Base-by-base conservation (phyloP, 2,888 invertebrate species). In the Atethmia centrago region DNA sequence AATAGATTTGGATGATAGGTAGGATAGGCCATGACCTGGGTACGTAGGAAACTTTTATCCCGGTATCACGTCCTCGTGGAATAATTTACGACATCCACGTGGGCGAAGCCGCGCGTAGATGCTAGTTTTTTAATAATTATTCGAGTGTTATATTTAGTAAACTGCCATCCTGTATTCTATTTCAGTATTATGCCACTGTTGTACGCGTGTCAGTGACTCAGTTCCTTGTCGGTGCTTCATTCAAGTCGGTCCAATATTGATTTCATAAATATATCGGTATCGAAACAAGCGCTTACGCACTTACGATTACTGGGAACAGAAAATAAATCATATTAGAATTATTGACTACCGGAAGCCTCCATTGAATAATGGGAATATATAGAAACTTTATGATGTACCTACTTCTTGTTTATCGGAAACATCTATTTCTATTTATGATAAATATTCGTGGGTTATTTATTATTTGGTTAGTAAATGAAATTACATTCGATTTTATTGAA, bases 151-250 rank as follows among this genome's bases (percentile, higher is more conserved):
- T 58, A 73, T 58, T 74, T 71, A 58, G 69, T 64, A 36, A 36
- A 36, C 36, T 36, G 36, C 36, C 36, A 36, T 36, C 31, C 71
- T 69, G 82, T 82, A 47, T 68, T 88, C 87, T 89, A 90, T 87
- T 88, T 89, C 47, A 51, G 83, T 78, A 63, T 74, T 71, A 77
- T 77, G 75, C 73, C 79, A 85, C 85, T 74, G 82, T 83, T 85
- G 79, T 79, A 73, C 80, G 82, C 79, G 79, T 81, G 85, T 80
- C 78, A 80, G 85, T 92, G 92, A 92, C 69, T 92, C 90, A 91
- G 75, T 86, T 85, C 85, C 84, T 83, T 83, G 79, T 79, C 80
- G 69, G 78, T 82, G 82, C 68, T 85, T 86, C 84, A 75, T 82
- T 86, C 82, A 82, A 84, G 82, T 79, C 79, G 84, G 31, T 76